phyloP scores from a whole-genome alignment of 2,797 vertebrate species.

The Perodicticus potto region DNA sequence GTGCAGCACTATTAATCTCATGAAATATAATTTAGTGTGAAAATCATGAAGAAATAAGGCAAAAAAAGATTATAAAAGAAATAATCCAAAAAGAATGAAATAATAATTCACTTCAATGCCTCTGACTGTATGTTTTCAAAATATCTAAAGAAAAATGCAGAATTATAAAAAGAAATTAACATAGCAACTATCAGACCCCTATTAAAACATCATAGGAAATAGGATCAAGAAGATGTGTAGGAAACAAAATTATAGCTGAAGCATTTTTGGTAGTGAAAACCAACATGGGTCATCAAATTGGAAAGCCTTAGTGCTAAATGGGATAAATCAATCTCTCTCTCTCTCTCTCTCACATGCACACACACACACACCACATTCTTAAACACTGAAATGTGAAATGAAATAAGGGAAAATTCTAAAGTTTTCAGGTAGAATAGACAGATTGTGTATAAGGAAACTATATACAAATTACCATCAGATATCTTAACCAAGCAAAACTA shows the following conservation, averaged over 20 bases:
- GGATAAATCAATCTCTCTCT: neutral
- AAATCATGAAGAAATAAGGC: neutral
- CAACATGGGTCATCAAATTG: neutral
- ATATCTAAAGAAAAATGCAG: neutral
- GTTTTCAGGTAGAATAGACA: neutral
- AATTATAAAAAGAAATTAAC: neutral
- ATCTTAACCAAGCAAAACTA: conserved; percentile 2
- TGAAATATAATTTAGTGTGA: neutral
- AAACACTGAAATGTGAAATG: neutral
- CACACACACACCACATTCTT: neutral
- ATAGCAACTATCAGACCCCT: neutral
- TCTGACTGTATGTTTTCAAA: neutral
- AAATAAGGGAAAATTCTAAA: neutral
- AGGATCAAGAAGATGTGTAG: neutral
- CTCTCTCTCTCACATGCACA: neutral
- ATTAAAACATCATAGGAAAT: neutral
- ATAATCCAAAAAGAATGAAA: neutral
- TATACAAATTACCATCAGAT: neutral
- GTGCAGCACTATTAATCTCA: neutral
- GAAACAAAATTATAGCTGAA: neutral
- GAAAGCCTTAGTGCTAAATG: neutral
- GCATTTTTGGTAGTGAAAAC: neutral
- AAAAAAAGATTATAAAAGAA: neutral
- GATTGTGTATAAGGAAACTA: neutral
- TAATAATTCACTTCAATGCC: neutral